Base-by-base conservation (phyloP, 2,113 vertebrate genomes). In the Aphyosemion australe region DNA sequence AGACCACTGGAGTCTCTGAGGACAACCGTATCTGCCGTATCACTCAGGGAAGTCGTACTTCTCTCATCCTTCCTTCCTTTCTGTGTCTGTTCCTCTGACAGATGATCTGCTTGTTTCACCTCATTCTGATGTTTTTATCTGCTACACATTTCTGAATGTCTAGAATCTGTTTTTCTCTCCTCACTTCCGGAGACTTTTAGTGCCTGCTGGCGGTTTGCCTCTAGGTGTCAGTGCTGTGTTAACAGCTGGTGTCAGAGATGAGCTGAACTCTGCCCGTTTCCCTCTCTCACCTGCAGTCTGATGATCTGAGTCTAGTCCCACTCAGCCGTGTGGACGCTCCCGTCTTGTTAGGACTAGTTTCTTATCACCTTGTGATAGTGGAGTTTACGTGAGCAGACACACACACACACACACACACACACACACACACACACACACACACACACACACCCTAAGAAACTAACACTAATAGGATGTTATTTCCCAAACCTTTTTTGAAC, bases 171-270 rank as follows among this genome's bases (percentile, higher is more conserved):
- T 34, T 57, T 45, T 48, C 50, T 53, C 21, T 43, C 47, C 20
- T 55, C 26, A 6, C 18, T 42, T 49, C 42, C 26, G 5, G 26
- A 26, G 26, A 5, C 39, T 39, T 20, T 60, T 20, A 41, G 18
- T 34, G 61, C 45, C 74, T 76, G 69, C 45, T 83, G 77, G 63
- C 69, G 68, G 42, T 83, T 67, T 79, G 73, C 80, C 83, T 82
- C 79, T 88, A 86, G 88, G 84, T 89, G 87, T 88, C 88, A 90
- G 83, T 80, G 67, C 76, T 77, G 81, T 84, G 72, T 88, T 68
- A 84, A 77, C 64, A 60, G 63, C 69, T 74, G 75, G 64, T 69
- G 26, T 82, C 69, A 69, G 34, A 62, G 59, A 59, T 64, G 55
- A 47, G 55, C 57, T 46, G 41, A 49, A 61, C 60, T 48, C 58